Evolutionary conservation across 2,113 vertebrate species (phyloP), one percentile per base, ranked within the genome.

Genomic region (Astur gentilis): DNA sequence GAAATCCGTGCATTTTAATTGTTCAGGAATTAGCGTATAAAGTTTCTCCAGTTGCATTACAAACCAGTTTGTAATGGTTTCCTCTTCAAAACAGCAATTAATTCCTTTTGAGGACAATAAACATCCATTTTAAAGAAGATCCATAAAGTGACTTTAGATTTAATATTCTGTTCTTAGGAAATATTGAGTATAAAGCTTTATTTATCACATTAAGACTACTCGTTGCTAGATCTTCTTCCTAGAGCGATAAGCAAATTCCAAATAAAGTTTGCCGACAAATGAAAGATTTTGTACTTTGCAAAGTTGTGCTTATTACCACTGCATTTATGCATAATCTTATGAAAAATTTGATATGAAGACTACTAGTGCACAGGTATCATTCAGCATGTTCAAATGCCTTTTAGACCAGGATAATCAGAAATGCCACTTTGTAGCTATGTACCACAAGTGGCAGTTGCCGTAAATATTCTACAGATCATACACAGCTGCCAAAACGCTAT

Each of bases 1-100:
- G 94, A 93, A 90, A 93, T 78, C 55, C 72, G 34, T 76, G 40
- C 65, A 45, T 93, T 91, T 84, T 69, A 54, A 70, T 91, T 90
- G 82, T 70, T 81, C n/a, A 86, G 54, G 42, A 71, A 71, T 93
- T 72, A 69, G 29, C 7, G 11, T 36, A 83, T 23, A 32, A 76
- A 36, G 32, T 82, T 91, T 95, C 36, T 38, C 26, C 38, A 78
- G n/a, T 21, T 96, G 80, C 45, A 2, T 83, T 82, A 60, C 9
- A 88, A 71, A 64, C 15, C 14, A 19, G 20, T 40, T 49, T 84
- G 79, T 49, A 82, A 84, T 50, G 36, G 45, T 85, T 92, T 96
- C 61, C n/a, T 86, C 64, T 60, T 86, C 29, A 85, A 40, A 58
- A 42, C 31, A 58, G 29, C 65, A 47, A 70, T 58, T 90, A 49